A percentile compares a stretch with the other conserved stretches of the same genome.
Evolutionary conservation across 2,797 vertebrate genomes (phyloP).

Genomic region (Tenualosa ilisha): DNA sequence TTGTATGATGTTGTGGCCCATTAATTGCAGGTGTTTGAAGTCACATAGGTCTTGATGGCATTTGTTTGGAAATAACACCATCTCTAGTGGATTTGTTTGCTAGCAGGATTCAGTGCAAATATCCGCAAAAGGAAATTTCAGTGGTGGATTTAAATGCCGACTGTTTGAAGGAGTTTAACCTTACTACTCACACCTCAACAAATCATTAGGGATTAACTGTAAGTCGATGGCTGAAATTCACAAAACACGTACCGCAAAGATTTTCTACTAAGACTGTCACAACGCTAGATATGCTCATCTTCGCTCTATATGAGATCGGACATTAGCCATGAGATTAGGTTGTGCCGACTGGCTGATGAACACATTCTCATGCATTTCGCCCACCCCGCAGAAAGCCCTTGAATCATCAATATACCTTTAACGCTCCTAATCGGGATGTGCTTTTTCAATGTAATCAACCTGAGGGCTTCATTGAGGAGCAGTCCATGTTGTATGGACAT

Average conservation of each 20-base stretch:
- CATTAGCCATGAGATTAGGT: not conserved
- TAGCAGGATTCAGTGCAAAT: slow-evolving; percentile 28
- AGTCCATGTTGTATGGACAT: not conserved
- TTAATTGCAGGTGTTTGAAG: slow-evolving; percentile 57
- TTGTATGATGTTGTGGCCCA: not conserved
- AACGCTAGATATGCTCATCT: not conserved
- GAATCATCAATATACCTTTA: not conserved
- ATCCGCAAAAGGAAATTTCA: no score
- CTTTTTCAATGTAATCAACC: not conserved
- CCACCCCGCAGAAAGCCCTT: not conserved
- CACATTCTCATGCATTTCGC: not conserved
- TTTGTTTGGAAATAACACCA: slow-evolving; percentile 63
- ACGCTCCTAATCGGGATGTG: not conserved
- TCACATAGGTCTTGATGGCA: slow-evolving; percentile 52
- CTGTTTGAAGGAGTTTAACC: no score
- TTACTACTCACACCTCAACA: no score
- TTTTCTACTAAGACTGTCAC: not conserved
- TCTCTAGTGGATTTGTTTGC: slow-evolving; percentile 65
- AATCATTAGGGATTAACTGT: not conserved
- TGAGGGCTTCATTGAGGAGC: not conserved
- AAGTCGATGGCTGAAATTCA: not conserved
- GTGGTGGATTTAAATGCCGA: no score
- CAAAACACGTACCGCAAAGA: not conserved
- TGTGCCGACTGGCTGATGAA: not conserved
- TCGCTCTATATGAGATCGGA: not conserved